Base-by-base conservation (phyloP, 2,797 vertebrate genomes). In the Poecilia wingei region DNA sequence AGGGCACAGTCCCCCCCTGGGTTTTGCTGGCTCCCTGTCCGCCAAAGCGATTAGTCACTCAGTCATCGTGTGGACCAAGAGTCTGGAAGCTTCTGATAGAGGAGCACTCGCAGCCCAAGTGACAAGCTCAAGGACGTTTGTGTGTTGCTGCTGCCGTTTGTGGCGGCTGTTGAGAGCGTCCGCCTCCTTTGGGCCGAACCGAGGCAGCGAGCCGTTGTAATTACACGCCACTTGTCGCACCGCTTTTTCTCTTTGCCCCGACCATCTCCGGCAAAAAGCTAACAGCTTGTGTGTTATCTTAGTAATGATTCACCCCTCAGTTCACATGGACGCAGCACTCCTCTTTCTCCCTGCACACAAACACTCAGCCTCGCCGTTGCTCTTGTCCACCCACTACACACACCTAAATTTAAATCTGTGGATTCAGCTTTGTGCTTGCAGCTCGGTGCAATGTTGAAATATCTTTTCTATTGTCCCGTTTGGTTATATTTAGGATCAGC, bases 41-140 rank as follows among this genome's bases (percentile, higher is more conserved):
- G 88, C 88, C 89, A 88, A 91, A 93, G 89, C 79, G 87, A 92
- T 93, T 93, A 94, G 89, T 91, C 91, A 87, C 87, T 90, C 88
- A 86, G 83, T 84, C 91, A 82, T 86, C 31, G 66, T 91, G 86
- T 89, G 89, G 85, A 90, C 87, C 73, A 68, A 78, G 89, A 87
- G 89, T 91, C 94, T 94, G 93, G 87, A 84, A 90, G 87, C 91
- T 74, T 87, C 91, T 86, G 91, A 94, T 93, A 94, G 91, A 93
- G 84, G 74, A 92, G 72, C 5, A 73, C 85, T 88, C 16, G 28
- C 81, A 88, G 89, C 82, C 85, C 79, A 49, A 87, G 81, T 84
- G 88, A 92, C 88, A 90, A 87, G 85, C 86, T 90, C 90, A 91
- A 92, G 92, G 92, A 91, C 82, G 3, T 90, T 90, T 85, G 79